Conservation (phyloP, 2,888 invertebrate species). For the Calephelis perditalis region DNA sequence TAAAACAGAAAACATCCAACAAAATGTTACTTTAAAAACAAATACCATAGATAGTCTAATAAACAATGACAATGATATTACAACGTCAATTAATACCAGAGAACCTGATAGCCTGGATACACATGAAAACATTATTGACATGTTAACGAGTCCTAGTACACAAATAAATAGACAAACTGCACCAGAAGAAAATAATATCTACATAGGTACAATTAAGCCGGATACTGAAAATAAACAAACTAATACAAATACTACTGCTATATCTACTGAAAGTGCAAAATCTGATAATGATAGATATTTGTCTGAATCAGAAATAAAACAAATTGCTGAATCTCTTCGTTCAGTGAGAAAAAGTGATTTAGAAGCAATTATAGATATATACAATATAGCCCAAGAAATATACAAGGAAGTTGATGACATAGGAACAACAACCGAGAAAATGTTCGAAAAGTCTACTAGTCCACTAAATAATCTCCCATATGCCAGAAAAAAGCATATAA, state of each 20-base stretch:
- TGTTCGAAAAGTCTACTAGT: slow-evolving; percentile 14
- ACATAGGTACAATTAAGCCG: background rate
- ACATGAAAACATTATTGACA: slow-evolving; percentile 16
- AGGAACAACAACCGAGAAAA: slow-evolving; percentile 26
- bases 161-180: background rate
- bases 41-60: no score
- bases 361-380: slow-evolving; percentile 63
- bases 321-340: slow-evolving; percentile 51
- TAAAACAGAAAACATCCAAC: background rate
- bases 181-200: no score
- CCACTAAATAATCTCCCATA: slow-evolving; percentile 17
- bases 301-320: slow-evolving; percentile 54
- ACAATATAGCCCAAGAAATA: slow-evolving; percentile 63
- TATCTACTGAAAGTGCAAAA: slow-evolving; percentile 16
- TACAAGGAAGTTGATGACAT: slow-evolving; percentile 54
- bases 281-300: slow-evolving; percentile 47
- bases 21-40: background rate
- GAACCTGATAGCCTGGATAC: background rate
- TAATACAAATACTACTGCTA: slow-evolving; percentile 17
- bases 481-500: slow-evolving; percentile 14
- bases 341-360: slow-evolving; percentile 62
- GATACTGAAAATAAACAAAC: slow-evolving; percentile 25
- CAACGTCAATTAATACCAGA: no score
- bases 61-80: no score
- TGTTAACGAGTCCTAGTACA: slow-evolving; percentile 31